A percentile compares a stretch with the other conserved stretches of the same genome.
Evolutionary conservation across 2,888 invertebrate genomes (phyloP).

Genomic region (Oxycera nigricornis): DNA sequence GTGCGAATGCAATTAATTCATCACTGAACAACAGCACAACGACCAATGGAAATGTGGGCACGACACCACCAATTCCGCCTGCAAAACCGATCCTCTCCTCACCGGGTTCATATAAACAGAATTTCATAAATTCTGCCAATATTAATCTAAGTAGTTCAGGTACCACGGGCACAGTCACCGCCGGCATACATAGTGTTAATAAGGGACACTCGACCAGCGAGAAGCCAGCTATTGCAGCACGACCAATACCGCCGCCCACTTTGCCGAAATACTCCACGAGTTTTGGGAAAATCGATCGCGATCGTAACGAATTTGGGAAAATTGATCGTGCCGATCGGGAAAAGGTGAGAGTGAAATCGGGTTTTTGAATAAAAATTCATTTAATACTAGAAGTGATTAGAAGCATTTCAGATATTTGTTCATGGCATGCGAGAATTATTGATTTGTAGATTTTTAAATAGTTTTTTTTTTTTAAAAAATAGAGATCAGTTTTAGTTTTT

Average conservation of each 20-base stretch:
- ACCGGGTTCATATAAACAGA: constrained; percentile 53
- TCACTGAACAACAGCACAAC: constrained; percentile 49
- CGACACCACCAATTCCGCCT: constrained; percentile 51
- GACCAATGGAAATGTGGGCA: constrained; percentile 40
- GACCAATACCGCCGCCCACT: constrained; percentile 79
- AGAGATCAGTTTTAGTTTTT: background rate
- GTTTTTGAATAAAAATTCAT: too few species aligned
- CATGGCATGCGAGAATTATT: constrained; percentile 18
- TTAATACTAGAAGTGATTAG: background rate
- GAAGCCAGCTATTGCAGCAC: constrained; percentile 63
- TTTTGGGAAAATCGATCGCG: constrained; percentile 69
- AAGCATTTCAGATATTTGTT: background rate
- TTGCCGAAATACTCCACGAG: constrained; percentile 81
- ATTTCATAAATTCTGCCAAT: constrained; percentile 52
- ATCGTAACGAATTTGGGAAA: constrained; percentile 65
- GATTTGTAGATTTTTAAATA: constrained; percentile 9
- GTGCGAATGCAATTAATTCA: constrained; percentile 45
- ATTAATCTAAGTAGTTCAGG: constrained; percentile 52
- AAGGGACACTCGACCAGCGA: constrained; percentile 51
- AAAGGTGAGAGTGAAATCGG: constrained; percentile 51
- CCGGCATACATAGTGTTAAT: constrained; percentile 54
- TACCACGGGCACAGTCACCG: constrained; percentile 48
- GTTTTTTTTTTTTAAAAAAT: too few species aligned
- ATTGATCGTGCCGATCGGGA: constrained; percentile 53
- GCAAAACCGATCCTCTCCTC: constrained; percentile 53